phyloP scores from a whole-genome alignment of 2,113 vertebrate genomes.

The Cavia porcellus region DNA sequence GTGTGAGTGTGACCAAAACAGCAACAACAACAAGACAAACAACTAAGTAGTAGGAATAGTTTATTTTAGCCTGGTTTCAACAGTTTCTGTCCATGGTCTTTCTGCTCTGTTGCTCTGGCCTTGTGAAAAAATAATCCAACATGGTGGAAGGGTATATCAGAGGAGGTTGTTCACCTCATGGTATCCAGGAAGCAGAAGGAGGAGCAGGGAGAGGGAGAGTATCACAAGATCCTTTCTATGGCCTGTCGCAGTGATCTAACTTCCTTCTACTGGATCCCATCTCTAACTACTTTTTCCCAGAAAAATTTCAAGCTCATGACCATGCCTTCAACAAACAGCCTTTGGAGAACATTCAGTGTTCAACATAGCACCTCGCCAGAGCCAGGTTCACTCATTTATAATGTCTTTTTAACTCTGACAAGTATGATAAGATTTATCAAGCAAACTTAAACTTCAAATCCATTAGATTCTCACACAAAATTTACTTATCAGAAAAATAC shows the following conservation, averaged over 20 bases:
- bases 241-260: too few species aligned
- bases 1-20: not conserved
- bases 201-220: too few species aligned
- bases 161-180: accelerated
- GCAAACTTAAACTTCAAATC: not conserved
- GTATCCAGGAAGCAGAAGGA: not conserved
- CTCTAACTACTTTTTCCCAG: too few species aligned
- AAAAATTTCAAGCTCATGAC: not conserved
- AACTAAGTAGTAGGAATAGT: not conserved
- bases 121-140: too few species aligned
- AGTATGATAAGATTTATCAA: not conserved
- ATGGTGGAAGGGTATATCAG: accelerated
- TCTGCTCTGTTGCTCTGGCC: not conserved
- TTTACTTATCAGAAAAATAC: not conserved
- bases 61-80: not conserved
- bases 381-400: not conserved
- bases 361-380: not conserved
- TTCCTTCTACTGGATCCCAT: not conserved
- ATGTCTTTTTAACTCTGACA: not conserved
- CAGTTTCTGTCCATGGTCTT: too few species aligned
- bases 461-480: not conserved
- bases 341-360: not conserved
- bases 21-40: not conserved
- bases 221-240: not conserved
- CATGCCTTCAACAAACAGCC: not conserved